Conservation (phyloP, 2,797 vertebrate genomes). For the Tolypeutes matacus region DNA sequence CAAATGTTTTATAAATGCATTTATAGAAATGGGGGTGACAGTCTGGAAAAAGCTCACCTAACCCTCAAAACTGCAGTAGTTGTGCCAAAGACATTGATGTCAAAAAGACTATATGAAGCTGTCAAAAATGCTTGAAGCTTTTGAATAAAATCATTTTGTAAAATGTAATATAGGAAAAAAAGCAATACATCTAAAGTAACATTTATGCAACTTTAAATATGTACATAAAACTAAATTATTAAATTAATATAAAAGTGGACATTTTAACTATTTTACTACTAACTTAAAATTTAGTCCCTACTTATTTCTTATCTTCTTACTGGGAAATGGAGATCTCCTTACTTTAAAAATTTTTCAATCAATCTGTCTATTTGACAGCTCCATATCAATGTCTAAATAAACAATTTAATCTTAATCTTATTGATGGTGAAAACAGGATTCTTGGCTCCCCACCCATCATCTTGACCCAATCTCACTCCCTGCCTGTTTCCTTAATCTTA, state of each 20-base stretch:
- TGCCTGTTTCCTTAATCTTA: background rate
- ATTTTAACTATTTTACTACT: background rate
- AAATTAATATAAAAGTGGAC: background rate
- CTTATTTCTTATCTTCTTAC: background rate
- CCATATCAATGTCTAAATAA: background rate
- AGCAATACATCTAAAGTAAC: background rate
- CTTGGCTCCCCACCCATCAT: background rate
- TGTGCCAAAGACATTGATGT: background rate
- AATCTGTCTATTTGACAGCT: background rate
- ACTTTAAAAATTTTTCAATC: background rate
- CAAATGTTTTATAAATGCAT: background rate
- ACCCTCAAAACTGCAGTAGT: background rate
- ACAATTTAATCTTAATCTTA: background rate
- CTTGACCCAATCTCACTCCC: background rate
- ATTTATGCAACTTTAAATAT: background rate
- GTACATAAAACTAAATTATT: background rate
- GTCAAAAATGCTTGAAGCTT: background rate
- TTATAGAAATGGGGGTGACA: background rate
- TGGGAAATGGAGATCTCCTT: background rate
- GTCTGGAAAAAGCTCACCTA: background rate
- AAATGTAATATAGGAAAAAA: background rate
- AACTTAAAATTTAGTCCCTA: background rate
- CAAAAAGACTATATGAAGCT: background rate
- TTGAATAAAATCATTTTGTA: background rate
- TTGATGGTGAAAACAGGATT: background rate